Conservation (phyloP, 92 coral and sea anemone genomes). For the Heteractis magnifica region DNA sequence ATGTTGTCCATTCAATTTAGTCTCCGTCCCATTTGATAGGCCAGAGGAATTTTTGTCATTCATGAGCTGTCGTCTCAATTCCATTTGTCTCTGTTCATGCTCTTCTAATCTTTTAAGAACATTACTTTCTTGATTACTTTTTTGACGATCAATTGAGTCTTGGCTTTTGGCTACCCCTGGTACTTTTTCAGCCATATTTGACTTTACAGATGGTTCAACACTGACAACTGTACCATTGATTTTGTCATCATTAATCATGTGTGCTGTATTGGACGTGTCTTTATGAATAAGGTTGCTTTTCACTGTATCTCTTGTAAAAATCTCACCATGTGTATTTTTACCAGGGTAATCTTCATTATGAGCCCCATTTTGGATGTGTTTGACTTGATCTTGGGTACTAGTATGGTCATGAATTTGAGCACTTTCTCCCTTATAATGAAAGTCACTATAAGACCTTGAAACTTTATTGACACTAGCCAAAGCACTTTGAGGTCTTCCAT, state of each 20-base stretch:
- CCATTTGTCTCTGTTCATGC: constrained; percentile 70
- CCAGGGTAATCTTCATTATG: constrained; percentile 7
- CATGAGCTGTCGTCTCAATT: constrained; percentile 71
- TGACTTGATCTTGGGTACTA: not conserved
- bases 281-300: not conserved
- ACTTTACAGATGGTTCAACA: constrained; percentile 12
- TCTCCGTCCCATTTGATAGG: not conserved
- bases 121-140: constrained; percentile 70
- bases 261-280: not conserved
- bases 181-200: not conserved
- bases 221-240: not conserved
- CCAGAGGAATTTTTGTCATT: constrained; percentile 28
- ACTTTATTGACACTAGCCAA: constrained; percentile 44
- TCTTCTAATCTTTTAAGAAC: constrained; percentile 80
- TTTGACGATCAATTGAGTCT: constrained; percentile 50
- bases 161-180: constrained; percentile 26
- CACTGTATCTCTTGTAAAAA: not conserved
- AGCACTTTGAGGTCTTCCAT: constrained; percentile 27
- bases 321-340: constrained; percentile 12
- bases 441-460: constrained; percentile 61
- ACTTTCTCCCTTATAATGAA: constrained; percentile 45
- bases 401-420: not conserved
- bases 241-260: not conserved
- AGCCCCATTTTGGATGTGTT: not conserved
- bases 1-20: not conserved